These are phyloP conservation scores for Platycercus adscitus DNA, from an alignment of 2,113 vertebrate species.

Conservation along the genomic window DNA sequence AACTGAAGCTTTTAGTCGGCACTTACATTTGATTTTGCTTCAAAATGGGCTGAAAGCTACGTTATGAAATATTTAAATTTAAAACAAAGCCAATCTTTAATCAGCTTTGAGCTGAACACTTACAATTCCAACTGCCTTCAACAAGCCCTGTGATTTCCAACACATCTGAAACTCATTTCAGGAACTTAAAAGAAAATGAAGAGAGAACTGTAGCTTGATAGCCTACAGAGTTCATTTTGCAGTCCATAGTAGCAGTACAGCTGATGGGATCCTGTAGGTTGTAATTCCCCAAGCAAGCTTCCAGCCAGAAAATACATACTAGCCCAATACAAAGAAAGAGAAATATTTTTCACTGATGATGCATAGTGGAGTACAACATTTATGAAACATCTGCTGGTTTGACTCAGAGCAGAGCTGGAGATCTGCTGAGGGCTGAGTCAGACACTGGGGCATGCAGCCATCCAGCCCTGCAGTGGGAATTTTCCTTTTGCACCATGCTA, in stretches of 20 bases:
- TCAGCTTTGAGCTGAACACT: neutral
- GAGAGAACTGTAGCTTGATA: neutral
- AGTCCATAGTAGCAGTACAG: neutral
- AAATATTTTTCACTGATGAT: neutral
- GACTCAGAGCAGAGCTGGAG: neutral
- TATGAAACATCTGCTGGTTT: neutral
- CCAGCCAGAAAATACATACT: neutral
- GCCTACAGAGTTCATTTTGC: neutral
- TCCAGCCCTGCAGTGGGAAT: neutral
- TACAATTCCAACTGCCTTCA: neutral
- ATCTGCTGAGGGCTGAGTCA: neutral
- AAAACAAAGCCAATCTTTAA: conserved; percentile 1
- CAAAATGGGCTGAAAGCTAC: neutral
- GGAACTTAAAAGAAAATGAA: neutral
- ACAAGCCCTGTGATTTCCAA: neutral
- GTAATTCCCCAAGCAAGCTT: neutral
- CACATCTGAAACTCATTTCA: conserved; percentile 15
- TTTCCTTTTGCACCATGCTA: neutral
- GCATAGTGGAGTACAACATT: neutral
- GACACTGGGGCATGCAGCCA: neutral
- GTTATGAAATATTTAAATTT: conserved; percentile 35
- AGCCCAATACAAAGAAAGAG: neutral
- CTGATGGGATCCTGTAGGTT: neutral
- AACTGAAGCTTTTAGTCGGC: neutral
- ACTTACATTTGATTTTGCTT: neutral